These are phyloP conservation scores for Polymixis flavicincta DNA, from an alignment of 2,888 invertebrate genomes.

Conservation along the genomic window DNA sequence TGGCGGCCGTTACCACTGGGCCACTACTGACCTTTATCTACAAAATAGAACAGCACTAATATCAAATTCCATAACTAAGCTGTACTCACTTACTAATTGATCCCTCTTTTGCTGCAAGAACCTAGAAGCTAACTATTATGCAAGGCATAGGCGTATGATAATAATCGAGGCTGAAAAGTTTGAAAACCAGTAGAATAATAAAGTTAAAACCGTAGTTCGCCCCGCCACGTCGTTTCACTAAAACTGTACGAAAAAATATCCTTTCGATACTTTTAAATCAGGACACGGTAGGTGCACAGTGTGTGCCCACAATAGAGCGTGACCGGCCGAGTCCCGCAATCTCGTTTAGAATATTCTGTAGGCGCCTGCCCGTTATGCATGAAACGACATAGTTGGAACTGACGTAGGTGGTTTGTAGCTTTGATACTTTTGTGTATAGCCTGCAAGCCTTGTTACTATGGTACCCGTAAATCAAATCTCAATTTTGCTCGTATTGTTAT, in stretches of 20 bases:
- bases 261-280: constrained; percentile 12
- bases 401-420: constrained; percentile 50
- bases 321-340: constrained; percentile 52
- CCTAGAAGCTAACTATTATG: background rate
- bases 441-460: constrained; percentile 33
- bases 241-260: constrained; percentile 29
- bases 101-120: background rate
- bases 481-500: constrained; percentile 15
- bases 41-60: background rate
- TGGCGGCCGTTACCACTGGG: too few relatives aligned
- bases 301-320: constrained; percentile 42
- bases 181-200: background rate
- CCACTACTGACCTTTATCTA: background rate
- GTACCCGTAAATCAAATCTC: constrained; percentile 36
- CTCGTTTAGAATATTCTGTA: constrained; percentile 56
- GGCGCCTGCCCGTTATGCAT: constrained; percentile 44
- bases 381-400: constrained; percentile 41
- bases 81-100: too few relatives aligned
- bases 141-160: too few relatives aligned
- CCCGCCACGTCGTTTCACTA: constrained; percentile 3
- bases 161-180: constrained; percentile 4
- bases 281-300: constrained; percentile 15
- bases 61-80: background rate
- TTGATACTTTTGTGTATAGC: constrained; percentile 1
- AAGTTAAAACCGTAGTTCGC: background rate